Evolutionary conservation across 2,888 invertebrate species (phyloP), one percentile per base, ranked within the genome.

Genomic region (Eupithecia inturbata): DNA sequence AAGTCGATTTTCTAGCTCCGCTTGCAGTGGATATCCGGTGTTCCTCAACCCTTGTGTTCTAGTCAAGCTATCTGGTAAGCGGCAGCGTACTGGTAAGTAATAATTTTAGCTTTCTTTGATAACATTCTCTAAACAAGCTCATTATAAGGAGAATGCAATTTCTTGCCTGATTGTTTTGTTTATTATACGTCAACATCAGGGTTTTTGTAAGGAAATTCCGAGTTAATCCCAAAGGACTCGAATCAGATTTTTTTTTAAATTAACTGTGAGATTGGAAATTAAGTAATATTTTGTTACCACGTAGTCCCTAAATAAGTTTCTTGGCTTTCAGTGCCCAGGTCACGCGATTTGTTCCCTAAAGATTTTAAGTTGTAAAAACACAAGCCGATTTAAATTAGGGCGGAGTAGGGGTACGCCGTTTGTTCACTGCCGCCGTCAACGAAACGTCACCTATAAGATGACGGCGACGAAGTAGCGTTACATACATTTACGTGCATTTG

Each of bases 41-140:
- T 33, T 63, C 3, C 16, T 62, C 5, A n/a, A 74, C 69, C 64
- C 16, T 31, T 66, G 49, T 78, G 77, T 77, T 49, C 31, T 67
- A 69, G 73, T 75, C 71, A 74, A 71, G 68, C 33, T 71, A 67
- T 74, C 72, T 75, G 49, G 62, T 72, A 64, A 74, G 33, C 57
- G 70, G 64, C 73, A 67, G 69, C 49, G 64, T 41, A 31, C 70
- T 69, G 49, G 71, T 64, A 69, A 73, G 68, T 71, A 69, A 73
- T 73, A 26, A 67, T 36, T 67, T 73, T 64, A 68, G 41, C 10
- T 67, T 45, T 63, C 69, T 73, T 69, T 62, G 64, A 70, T 72
- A 74, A 39, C 22, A 36, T 67, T 39, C 26, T 53, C 19, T 53
- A 68, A 67, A 67, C 45, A 53, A 64, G 41, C 22, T 19, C 31